Evolutionary conservation across 1,140 invertebrate genomes (phyloP).

Genomic region (Oryzaephilus surinamensis): DNA sequence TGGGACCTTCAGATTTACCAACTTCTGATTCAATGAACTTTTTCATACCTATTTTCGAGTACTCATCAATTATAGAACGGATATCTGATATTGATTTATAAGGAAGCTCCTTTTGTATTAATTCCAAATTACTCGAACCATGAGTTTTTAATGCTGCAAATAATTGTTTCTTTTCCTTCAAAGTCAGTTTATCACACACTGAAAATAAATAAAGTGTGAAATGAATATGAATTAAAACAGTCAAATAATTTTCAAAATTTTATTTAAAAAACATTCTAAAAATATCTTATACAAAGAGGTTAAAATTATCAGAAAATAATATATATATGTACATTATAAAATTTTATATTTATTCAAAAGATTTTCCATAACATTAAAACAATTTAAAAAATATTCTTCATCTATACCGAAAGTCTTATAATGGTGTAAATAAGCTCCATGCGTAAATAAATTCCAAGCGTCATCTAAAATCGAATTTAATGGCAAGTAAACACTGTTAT

Average conservation of each 20-base stretch:
- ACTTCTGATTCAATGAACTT: conserved; percentile 5
- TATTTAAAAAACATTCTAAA: neutral
- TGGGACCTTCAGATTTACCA: conserved; percentile 5
- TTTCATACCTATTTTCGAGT: conserved; percentile 11
- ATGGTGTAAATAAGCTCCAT: conserved; percentile 44
- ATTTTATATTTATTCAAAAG: conserved; percentile 39
- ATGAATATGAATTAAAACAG: no score
- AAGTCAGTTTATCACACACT: conserved; percentile 13
- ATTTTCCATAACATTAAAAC: conserved; percentile 41
- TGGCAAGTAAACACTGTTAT: conserved; percentile 32
- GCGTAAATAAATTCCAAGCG: conserved; percentile 39
- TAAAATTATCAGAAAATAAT: neutral
- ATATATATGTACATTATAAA: conserved; percentile 17
- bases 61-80: conserved; percentile 15
- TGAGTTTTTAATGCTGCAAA: conserved; percentile 13
- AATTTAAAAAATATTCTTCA: conserved; percentile 39
- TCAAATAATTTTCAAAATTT: no score
- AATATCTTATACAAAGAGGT: neutral
- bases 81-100: conserved; percentile 20
- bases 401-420: conserved; percentile 41
- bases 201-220: neutral
- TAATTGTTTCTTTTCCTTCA: conserved; percentile 17
- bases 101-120: conserved; percentile 14
- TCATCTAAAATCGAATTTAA: conserved; percentile 37
- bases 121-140: conserved; percentile 15